Evolutionary conservation across 1,140 invertebrate genomes (phyloP), one percentile per base, ranked within the genome.

Genomic region (Drosophila asahinai): DNA sequence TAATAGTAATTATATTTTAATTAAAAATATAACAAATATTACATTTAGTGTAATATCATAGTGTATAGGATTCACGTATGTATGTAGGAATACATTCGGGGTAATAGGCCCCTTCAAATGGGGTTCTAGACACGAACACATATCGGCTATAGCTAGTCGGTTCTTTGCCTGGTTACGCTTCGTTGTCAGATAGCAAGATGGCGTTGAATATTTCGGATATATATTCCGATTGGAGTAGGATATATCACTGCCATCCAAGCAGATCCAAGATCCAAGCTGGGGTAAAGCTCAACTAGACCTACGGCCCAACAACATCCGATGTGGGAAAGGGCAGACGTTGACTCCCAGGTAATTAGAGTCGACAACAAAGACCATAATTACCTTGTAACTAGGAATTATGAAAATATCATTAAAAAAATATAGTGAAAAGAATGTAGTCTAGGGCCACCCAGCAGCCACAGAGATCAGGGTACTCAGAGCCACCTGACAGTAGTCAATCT

Each of bases 361-460:
- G 68, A 80, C 81, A 90, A 76, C 81, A 84, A 81, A 78, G 70
- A 71, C 74, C 66, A 76, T 89, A 87, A 87, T 89, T 89, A 90
- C 81, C 74, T 61, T 76, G 62, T 80, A 84, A 73, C 84, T 68
- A 81, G 80, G 78, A 90, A 84, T 81, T 87, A 89, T 90, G 70
- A 89, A 70, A 70, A 62, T 74, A 66, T 49, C n/a, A 65, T 64
- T 68, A 74, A 81, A 81, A 48, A 48, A 52, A 67, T 43, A 59
- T 38, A 45, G 59, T 57, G 72, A 70, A 59, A 65, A 75, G 52
- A 78, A 83, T 77, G 59, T 74, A 62, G 64, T 64, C 76, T 72
- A 59, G 52, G 65, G 86, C 71, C 84, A 90, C 84, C 84, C 78
- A 70, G 73, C 78, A 77, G 73, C 42, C 58, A 52, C 54, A 67